These are phyloP conservation scores for Aplysina aerophoba DNA, from an alignment of 37 sponge, comb jelly and placozoan genomes.

Conservation along the genomic window DNA sequence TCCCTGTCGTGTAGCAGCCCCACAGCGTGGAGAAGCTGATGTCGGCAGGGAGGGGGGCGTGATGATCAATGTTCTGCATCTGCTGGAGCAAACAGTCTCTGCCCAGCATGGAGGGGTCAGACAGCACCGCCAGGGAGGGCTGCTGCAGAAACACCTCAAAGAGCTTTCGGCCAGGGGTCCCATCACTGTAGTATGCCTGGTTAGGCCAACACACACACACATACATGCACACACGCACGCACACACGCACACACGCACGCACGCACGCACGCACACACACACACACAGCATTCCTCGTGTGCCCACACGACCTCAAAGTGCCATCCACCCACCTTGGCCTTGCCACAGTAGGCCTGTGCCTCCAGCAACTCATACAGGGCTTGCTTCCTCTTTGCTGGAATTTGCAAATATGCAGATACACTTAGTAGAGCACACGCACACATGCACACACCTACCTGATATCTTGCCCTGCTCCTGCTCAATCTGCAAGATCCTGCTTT, in stretches of 20 bases:
- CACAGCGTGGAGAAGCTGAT: slow-evolving; percentile 80
- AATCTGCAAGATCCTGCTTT: slow-evolving; percentile 52
- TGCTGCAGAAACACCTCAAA: slow-evolving; percentile 64
- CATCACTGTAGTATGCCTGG: slow-evolving; percentile 43
- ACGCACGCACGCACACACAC: slow-evolving; percentile 15
- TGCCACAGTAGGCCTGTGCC: slow-evolving; percentile 67
- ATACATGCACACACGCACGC: slow-evolving; percentile 2
- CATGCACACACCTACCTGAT: neutral
- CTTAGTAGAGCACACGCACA: slow-evolving; percentile 1
- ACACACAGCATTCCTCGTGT: neutral
- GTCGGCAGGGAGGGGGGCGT: slow-evolving; percentile 15
- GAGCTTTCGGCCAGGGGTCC: slow-evolving; percentile 30
- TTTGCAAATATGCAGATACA: neutral
- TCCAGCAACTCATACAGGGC: slow-evolving; percentile 62
- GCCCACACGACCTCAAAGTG: slow-evolving; percentile 3
- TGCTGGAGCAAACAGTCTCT: slow-evolving; percentile 44
- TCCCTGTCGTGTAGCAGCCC: slow-evolving; percentile 65
- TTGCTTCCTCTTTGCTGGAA: slow-evolving; percentile 65
- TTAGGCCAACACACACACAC: neutral
- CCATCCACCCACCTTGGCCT: slow-evolving; percentile 43
- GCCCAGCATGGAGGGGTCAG: slow-evolving; percentile 80
- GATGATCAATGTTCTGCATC: slow-evolving; percentile 67
- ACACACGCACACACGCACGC: slow-evolving; percentile 8
- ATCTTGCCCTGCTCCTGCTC: slow-evolving; percentile 40
- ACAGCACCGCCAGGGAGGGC: slow-evolving; percentile 47